Conservation (phyloP, 2,888 invertebrate genomes). For the Steinernema carpocapsae region DNA sequence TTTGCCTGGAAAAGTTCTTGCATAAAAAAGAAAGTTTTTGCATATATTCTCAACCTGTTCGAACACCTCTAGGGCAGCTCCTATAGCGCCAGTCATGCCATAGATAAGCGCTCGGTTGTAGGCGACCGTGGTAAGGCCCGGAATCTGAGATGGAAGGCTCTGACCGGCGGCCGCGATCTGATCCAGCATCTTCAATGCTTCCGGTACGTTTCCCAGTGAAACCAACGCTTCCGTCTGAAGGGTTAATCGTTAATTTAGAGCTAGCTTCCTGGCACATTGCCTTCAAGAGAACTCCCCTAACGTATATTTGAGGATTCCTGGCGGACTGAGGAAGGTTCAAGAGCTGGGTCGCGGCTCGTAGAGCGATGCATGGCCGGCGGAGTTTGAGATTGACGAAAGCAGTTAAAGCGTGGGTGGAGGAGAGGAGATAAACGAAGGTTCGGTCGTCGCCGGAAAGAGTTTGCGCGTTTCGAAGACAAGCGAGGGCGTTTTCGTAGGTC, state of each 20-base stretch:
- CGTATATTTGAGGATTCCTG: not conserved
- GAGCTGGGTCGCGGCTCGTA: not conserved
- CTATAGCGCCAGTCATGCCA: not conserved
- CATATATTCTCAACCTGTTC: not conserved
- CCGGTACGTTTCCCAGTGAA: not conserved
- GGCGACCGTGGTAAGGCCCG: not conserved
- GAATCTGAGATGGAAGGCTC: not conserved
- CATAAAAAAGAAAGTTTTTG: no score
- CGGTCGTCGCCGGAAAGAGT: constrained; percentile 7
- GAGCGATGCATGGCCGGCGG: not conserved
- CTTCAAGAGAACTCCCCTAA: constrained; percentile 6
- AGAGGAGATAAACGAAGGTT: constrained; percentile 5
- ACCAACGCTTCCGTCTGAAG: constrained; percentile 23
- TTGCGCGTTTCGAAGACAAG: constrained; percentile 9
- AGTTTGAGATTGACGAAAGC: constrained; percentile 25
- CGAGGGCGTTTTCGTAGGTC: constrained; percentile 2
- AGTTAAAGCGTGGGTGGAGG: not conserved
- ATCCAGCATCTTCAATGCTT: constrained; percentile 1
- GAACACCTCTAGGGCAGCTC: not conserved
- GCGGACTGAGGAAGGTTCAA: constrained; percentile 18
- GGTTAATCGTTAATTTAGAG: not conserved
- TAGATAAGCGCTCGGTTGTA: not conserved
- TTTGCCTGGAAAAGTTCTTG: no score
- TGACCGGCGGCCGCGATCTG: not conserved
- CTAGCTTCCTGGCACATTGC: not conserved